phyloP scores from a whole-genome alignment of 2,888 invertebrate species.

The Drosophila kambysellisi region DNA sequence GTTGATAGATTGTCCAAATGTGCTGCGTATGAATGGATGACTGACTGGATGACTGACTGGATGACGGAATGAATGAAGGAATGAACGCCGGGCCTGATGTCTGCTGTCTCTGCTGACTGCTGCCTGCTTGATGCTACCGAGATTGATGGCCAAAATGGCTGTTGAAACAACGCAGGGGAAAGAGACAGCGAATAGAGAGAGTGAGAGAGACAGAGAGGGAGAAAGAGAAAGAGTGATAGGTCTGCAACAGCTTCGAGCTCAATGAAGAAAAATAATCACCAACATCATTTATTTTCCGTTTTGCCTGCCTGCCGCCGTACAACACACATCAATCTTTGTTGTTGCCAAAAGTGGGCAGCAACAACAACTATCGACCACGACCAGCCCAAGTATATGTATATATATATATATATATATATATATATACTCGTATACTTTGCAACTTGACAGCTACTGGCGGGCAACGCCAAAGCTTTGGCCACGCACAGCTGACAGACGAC shows the following conservation, averaged over 20 bases:
- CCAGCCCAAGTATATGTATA: constrained; percentile 41
- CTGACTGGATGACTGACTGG: constrained; percentile 53
- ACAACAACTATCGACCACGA: constrained; percentile 71
- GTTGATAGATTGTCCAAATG: constrained; percentile 75
- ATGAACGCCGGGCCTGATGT: constrained; percentile 34
- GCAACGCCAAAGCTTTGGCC: constrained; percentile 63
- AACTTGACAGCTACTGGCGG: constrained; percentile 75
- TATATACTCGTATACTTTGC: constrained; percentile 49
- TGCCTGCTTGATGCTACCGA: constrained; percentile 65
- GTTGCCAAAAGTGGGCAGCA: constrained; percentile 72
- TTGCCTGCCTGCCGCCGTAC: constrained; percentile 78
- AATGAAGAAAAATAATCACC: constrained; percentile 85
- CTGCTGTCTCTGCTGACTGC: constrained; percentile 27
- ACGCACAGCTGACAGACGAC: constrained; percentile 66
- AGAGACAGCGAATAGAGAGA: background rate
- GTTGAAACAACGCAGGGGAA: constrained; percentile 69
- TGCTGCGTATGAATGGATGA: constrained; percentile 56
- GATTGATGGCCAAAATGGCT: constrained; percentile 78
- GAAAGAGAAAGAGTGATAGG: constrained; percentile 11
- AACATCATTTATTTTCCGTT: constrained; percentile 84
- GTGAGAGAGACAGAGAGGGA: constrained; percentile 7
- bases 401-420: constrained; percentile 1
- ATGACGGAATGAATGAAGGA: constrained; percentile 52
- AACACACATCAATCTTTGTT: constrained; percentile 83
- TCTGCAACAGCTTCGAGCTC: constrained; percentile 62